A percentile compares a stretch with the other conserved stretches of the same genome.
phyloP scores from a whole-genome alignment of 2,797 vertebrate species.

The Nothura maculosa region DNA sequence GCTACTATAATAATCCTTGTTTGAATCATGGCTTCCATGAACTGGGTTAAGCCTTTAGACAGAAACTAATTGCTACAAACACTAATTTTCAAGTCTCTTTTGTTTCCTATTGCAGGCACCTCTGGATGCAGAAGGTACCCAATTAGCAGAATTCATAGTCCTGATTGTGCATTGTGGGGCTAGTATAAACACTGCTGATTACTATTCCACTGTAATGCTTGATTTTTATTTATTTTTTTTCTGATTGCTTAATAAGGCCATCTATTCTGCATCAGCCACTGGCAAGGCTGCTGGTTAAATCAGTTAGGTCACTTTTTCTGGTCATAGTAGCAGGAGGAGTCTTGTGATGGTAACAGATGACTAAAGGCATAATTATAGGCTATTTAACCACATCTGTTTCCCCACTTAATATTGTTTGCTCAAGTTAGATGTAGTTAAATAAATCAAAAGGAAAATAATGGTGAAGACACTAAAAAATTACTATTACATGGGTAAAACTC shows the following conservation, averaged over 20 bases:
- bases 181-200: constrained; percentile 86
- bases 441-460: constrained; percentile 90
- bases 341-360: constrained; percentile 83
- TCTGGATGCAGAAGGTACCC: constrained; percentile 86
- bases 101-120: constrained; percentile 83
- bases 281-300: constrained; percentile 83
- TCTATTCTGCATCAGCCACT: constrained; percentile 81
- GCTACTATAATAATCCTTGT: constrained; percentile 81
- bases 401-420: constrained; percentile 92
- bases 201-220: constrained; percentile 82
- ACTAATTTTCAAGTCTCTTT: constrained; percentile 85
- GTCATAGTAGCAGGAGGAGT: constrained; percentile 82
- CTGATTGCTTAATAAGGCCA: constrained; percentile 87
- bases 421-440: constrained; percentile 92
- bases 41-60: constrained; percentile 83
- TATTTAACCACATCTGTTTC: constrained; percentile 89
- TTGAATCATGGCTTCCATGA: constrained; percentile 82
- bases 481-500: constrained; percentile 79
- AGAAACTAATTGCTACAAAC: constrained; percentile 86
- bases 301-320: constrained; percentile 86
- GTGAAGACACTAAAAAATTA: constrained; percentile 82
- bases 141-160: constrained; percentile 88
- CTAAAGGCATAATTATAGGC: constrained; percentile 89
- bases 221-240: constrained; percentile 74
- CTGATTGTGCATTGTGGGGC: constrained; percentile 88